Percentiles rank a stretch among this genome's conserved stretches.
Conservation (phyloP, 2,888 invertebrate genomes). For the Zygogramma bicolorata region DNA sequence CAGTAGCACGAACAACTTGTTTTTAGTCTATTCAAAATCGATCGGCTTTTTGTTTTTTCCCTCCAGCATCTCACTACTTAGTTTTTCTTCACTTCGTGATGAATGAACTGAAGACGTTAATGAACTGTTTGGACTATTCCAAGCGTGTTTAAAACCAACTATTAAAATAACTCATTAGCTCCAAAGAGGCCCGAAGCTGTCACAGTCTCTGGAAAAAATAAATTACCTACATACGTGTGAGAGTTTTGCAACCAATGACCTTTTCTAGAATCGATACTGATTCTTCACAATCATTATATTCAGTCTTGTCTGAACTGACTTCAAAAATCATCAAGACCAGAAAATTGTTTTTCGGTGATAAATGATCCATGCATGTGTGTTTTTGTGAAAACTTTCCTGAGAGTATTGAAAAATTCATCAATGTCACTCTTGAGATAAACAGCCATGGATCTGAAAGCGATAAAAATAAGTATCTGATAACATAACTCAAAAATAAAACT, state of each 20-base stretch:
- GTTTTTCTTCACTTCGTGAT: background rate
- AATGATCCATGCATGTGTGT: too few relatives aligned
- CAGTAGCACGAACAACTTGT: background rate
- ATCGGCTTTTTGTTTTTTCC: background rate
- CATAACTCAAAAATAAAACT: too few relatives aligned
- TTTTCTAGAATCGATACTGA: background rate
- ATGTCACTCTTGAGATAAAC: too few relatives aligned
- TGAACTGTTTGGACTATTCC: background rate
- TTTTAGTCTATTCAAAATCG: background rate
- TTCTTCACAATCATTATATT: too few relatives aligned
- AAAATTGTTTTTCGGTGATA: too few relatives aligned
- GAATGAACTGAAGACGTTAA: background rate
- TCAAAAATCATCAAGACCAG: too few relatives aligned
- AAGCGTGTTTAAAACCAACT: background rate
- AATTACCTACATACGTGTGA: background rate
- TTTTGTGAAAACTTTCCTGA: too few relatives aligned
- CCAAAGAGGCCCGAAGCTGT: background rate
- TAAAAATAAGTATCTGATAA: too few relatives aligned
- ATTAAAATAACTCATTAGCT: background rate
- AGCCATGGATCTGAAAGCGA: too few relatives aligned
- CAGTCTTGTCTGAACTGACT: too few relatives aligned
- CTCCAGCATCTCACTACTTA: background rate
- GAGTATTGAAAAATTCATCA: too few relatives aligned
- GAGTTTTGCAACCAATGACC: background rate
- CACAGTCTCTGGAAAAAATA: background rate